These are phyloP conservation scores for Geococcyx californianus DNA, from an alignment of 2,113 vertebrate species.

Conservation along the genomic window DNA sequence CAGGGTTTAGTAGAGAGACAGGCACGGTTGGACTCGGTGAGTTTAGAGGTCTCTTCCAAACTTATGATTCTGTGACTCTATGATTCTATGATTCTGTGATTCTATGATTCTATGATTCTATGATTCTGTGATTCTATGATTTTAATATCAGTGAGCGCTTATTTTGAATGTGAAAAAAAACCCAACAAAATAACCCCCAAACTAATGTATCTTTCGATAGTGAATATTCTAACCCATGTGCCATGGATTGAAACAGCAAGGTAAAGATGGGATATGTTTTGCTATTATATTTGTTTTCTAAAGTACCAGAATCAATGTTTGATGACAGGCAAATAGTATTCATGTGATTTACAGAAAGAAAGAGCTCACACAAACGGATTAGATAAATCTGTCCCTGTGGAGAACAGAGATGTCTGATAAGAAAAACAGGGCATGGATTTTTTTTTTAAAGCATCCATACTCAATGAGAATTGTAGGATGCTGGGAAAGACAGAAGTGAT, in stretches of 20 bases:
- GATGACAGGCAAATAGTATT: not conserved
- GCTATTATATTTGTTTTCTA: not conserved
- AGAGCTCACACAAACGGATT: not conserved
- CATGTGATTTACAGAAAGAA: not conserved
- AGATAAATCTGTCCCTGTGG: not conserved
- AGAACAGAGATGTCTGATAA: not conserved
- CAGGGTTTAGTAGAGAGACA: too few relatives aligned
- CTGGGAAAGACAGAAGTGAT: not conserved
- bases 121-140: too few relatives aligned
- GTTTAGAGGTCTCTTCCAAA: too few relatives aligned
- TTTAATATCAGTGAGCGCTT: not conserved
- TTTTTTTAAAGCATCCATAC: not conserved
- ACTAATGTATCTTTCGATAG: not conserved
- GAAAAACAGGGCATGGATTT: not conserved
- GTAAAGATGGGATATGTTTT: not conserved
- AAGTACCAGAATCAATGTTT: not conserved
- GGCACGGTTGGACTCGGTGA: too few relatives aligned
- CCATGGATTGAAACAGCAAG: not conserved
- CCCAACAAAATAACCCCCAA: accelerated
- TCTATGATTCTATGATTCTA: too few relatives aligned
- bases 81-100: too few relatives aligned
- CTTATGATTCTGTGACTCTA: too few relatives aligned
- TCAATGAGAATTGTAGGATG: not conserved
- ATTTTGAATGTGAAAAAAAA: not conserved
- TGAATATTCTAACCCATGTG: accelerated